phyloP scores from a whole-genome alignment of 2,888 invertebrate genomes.

The Hemithea aestivaria region DNA sequence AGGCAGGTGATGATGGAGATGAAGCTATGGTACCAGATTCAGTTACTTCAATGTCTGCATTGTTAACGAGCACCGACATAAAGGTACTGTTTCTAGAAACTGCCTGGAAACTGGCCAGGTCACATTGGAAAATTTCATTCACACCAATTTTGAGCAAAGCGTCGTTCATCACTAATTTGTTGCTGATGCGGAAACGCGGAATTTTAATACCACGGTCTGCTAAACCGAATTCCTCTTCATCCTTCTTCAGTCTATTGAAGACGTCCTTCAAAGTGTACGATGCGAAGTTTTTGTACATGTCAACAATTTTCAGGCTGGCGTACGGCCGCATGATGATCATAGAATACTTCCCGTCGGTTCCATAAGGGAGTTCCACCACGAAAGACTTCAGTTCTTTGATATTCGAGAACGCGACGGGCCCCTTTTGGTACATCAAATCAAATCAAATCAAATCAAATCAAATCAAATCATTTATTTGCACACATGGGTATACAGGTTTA shows the following conservation, averaged over 20 bases:
- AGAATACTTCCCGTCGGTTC: conserved; percentile 72
- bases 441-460: no score
- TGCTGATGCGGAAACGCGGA: conserved; percentile 81
- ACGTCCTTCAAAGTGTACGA: conserved; percentile 68
- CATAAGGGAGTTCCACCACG: conserved; percentile 84
- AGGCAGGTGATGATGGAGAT: conserved; percentile 74
- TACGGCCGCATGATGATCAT: conserved; percentile 84
- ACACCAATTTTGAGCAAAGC: conserved; percentile 83
- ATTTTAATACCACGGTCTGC: conserved; percentile 81
- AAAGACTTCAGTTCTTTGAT: conserved; percentile 77
- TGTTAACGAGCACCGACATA: conserved; percentile 83
- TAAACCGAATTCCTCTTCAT: conserved; percentile 70
- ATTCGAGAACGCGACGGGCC: conserved; percentile 77
- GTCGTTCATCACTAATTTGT: conserved; percentile 79
- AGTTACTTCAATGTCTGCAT: conserved; percentile 85
- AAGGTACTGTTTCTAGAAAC: conserved; percentile 77
- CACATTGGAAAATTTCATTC: conserved; percentile 80
- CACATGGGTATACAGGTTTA: no score
- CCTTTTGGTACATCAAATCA: conserved; percentile 85
- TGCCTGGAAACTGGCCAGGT: conserved; percentile 74
- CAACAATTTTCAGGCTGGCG: conserved; percentile 64
- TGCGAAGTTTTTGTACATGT: conserved; percentile 75
- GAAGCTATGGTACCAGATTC: conserved; percentile 86
- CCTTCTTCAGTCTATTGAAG: conserved; percentile 66
- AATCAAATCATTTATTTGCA: no score